These are phyloP conservation scores for Epizoanthus rinbou DNA, from an alignment of 92 coral and sea anemone genomes.

Conservation along the genomic window DNA sequence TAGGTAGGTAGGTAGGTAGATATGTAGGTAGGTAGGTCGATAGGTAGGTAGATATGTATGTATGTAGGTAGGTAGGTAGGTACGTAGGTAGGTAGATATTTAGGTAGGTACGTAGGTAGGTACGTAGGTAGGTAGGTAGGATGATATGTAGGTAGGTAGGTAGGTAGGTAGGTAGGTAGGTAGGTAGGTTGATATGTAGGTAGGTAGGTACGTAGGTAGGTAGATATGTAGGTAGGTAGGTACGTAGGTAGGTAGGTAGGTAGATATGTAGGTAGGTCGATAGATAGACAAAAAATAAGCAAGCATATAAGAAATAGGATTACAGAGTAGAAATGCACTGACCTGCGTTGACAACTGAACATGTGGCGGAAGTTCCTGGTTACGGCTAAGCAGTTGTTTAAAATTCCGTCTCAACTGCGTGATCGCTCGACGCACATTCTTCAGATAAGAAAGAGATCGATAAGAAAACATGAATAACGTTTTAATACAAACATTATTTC, in stretches of 20 bases:
- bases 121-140: not conserved
- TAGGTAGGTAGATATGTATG: not conserved
- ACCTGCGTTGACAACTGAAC: constrained; percentile 86
- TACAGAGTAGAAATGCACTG: constrained; percentile 1
- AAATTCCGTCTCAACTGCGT: constrained; percentile 82
- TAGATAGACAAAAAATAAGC: not conserved
- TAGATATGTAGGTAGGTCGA: not conserved
- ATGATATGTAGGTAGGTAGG: not conserved
- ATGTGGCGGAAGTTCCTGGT: constrained; percentile 83
- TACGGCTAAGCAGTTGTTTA: constrained; percentile 77
- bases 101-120: not conserved
- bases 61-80: too few species aligned
- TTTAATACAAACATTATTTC: too few species aligned
- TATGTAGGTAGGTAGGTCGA: not conserved
- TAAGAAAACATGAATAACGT: not conserved
- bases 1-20: not conserved
- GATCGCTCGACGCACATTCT: constrained; percentile 87
- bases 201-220: not conserved
- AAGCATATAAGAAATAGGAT: too few species aligned
- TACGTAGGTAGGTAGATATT: not conserved
- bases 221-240: too few species aligned
- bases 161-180: not conserved
- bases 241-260: not conserved
- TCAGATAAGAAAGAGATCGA: not conserved
- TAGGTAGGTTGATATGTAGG: not conserved